phyloP scores from a whole-genome alignment of 2,888 invertebrate species.

The Agapostemon virescens region DNA sequence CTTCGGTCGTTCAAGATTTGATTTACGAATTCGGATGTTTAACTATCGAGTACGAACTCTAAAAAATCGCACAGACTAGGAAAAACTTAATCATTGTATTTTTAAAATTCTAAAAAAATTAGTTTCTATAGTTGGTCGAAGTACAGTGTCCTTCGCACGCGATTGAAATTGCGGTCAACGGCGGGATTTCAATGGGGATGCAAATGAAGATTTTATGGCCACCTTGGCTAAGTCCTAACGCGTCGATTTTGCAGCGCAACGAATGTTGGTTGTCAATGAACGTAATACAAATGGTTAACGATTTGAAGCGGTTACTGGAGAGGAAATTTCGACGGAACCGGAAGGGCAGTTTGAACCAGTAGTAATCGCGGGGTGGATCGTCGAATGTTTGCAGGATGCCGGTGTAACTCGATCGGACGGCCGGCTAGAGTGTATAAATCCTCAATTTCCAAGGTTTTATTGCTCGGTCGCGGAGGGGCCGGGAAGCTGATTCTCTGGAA shows the following conservation, averaged over 20 bases:
- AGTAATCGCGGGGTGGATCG: neutral
- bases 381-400: neutral
- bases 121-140: no score
- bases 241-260: neutral
- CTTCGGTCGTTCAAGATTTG: no score
- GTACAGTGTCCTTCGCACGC: neutral
- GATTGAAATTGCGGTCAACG: neutral
- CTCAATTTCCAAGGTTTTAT: neutral
- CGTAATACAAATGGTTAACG: neutral
- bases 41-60: no score
- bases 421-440: slow-evolving; percentile 2
- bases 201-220: neutral
- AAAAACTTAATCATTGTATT: no score
- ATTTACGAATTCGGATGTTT: no score
- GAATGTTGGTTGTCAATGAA: neutral
- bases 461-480: no score
- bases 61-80: no score
- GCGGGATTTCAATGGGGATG: neutral
- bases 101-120: no score
- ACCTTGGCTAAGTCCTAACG: neutral
- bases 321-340: neutral
- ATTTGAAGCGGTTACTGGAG: neutral
- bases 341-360: neutral
- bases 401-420: neutral
- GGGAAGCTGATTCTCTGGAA: neutral